Evolutionary conservation across 2,113 vertebrate genomes (phyloP), one percentile per base, ranked within the genome.

Genomic region (Helogale parvula): DNA sequence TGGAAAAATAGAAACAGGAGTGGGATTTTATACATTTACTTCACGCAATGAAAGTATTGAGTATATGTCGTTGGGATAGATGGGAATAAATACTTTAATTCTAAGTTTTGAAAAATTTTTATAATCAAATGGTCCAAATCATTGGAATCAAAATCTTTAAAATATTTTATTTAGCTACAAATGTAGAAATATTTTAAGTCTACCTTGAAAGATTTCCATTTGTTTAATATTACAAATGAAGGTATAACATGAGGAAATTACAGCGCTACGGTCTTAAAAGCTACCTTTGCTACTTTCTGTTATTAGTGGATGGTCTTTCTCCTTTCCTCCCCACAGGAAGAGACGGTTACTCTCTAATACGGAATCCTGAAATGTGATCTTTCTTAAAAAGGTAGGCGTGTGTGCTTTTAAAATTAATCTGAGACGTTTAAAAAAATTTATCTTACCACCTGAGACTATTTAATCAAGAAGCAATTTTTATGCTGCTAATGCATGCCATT

Each of bases 311-410:
- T 77, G 82, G 54, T 71, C 31, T 31, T 74, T 71, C 6, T 90
- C 88, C 25, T 74, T 96, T 66, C 50, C 45, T 1, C 4, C 13
- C 14, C 7, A 45, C 15, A 98, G 96, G 94, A 81, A 96, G 89
- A 96, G 60, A 54, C 15, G 14, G 9, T 63, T 93, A 97, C n/a
- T 98, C 60, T 97, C 65, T 84, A 54, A 94, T 91, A 93, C 27
- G 27, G 95, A 80, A 79, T 86, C 93, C 93, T 96, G 91, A 60
- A 19, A 93, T 96, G 50, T 97, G 94, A 84, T 93, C 93, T 93
- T 84, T 72, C 92, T 97, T 45, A 19, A 86, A 85, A 98, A 98
- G 97, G 97, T 98, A 98, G 57, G 90, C 19, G 2, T 71, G 0
- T 66, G 31, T 96, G 41, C 52, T 74, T 93, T 81, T 2, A 90